Evolutionary conservation across 2,888 invertebrate species (phyloP).

Genomic region (Melipona bicolor): DNA sequence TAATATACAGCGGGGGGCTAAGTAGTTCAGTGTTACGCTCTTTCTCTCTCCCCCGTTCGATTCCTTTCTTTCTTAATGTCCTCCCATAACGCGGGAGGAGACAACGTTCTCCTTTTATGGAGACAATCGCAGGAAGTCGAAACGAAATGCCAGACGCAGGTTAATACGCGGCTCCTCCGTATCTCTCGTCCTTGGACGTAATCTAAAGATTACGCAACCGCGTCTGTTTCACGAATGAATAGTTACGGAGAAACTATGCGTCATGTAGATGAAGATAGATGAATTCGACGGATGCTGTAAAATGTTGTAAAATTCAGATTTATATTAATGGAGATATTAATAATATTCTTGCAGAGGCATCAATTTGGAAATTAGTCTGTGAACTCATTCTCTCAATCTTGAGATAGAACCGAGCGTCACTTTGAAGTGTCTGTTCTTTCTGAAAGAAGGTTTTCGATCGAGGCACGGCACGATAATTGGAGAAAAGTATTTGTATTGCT

Average conservation of each 20-base stretch:
- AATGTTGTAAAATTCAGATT: neutral
- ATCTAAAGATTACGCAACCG: constrained; percentile 71
- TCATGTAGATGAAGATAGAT: constrained; percentile 31
- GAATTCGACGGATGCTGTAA: too few relatives aligned
- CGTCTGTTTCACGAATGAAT: constrained; percentile 36
- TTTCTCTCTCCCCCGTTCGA: constrained; percentile 16
- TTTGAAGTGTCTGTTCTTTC: neutral
- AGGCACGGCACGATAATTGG: neutral
- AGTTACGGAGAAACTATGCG: constrained; percentile 19
- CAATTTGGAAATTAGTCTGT: neutral
- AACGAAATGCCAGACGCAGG: constrained; percentile 5
- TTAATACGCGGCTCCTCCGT: neutral
- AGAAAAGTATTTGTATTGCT: neutral
- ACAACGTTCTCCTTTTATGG: constrained; percentile 52
- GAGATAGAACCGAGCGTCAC: neutral
- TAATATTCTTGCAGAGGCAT: neutral
- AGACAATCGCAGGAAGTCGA: constrained; percentile 32
- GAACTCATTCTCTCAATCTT: neutral
- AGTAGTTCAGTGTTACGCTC: constrained; percentile 53
- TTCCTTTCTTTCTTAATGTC: constrained; percentile 33
- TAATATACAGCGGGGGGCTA: constrained; percentile 26
- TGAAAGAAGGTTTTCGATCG: too few relatives aligned
- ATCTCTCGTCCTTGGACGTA: constrained; percentile 68
- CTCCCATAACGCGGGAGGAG: neutral
- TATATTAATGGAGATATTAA: neutral